These are phyloP conservation scores for Drosophila lacteicornis DNA, from an alignment of 1,140 invertebrate species.

Conservation along the genomic window DNA sequence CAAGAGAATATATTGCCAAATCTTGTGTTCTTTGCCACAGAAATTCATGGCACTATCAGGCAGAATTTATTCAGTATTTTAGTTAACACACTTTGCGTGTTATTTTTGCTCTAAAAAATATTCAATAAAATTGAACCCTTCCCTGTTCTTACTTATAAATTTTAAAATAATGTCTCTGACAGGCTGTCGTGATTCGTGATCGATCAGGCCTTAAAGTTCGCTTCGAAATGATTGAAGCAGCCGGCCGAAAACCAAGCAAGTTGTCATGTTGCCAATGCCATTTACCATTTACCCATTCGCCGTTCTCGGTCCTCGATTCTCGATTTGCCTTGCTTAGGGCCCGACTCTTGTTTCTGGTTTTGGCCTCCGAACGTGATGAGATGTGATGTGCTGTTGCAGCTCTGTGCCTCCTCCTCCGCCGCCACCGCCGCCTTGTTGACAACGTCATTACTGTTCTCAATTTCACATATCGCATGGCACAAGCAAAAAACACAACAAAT, in stretches of 20 bases:
- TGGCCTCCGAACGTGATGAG: constrained; percentile 24
- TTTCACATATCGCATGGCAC: constrained; percentile 81
- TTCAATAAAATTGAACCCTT: no score
- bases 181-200: constrained; percentile 16
- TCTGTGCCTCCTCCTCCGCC: constrained; percentile 4
- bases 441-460: constrained; percentile 83
- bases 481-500: constrained; percentile 46
- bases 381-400: constrained; percentile 31
- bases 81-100: neutral
- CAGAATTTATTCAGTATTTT: neutral
- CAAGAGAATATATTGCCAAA: neutral
- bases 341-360: constrained; percentile 43
- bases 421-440: constrained; percentile 53
- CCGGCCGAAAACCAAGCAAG: constrained; percentile 26
- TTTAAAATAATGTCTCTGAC: neutral
- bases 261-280: constrained; percentile 46
- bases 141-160: neutral
- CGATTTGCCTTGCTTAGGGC: constrained; percentile 9
- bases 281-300: constrained; percentile 22
- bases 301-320: constrained; percentile 2
- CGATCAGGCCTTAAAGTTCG: constrained; percentile 17
- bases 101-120: neutral
- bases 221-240: constrained; percentile 27
- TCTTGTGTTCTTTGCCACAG: neutral
- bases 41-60: neutral